Evolutionary conservation across 2,797 vertebrate genomes (phyloP).

Genomic region (Anabacerthia variegaticeps): DNA sequence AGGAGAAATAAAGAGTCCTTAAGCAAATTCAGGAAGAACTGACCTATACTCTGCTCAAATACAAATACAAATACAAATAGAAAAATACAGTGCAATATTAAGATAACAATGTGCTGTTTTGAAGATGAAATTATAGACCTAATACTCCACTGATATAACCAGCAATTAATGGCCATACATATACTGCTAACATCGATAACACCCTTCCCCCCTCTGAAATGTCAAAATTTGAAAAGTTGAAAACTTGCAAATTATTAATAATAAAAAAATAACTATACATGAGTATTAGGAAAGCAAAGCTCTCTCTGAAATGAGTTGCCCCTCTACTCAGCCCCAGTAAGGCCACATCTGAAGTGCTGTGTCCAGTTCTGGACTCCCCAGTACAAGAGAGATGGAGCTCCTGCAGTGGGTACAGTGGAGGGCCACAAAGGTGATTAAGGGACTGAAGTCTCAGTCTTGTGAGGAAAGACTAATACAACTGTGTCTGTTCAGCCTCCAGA

Average conservation of each 20-base stretch:
- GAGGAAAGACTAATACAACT: not conserved
- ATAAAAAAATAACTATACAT: not conserved
- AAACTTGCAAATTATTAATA: not conserved
- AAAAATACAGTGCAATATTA: not conserved
- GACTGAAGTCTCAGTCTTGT: not conserved
- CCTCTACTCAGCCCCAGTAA: not conserved
- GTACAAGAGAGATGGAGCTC: not conserved
- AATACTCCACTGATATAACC: not conserved
- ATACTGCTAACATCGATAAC: not conserved
- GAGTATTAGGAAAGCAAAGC: not conserved
- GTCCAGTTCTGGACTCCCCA: not conserved
- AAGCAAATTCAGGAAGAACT: not conserved
- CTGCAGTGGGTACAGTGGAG: not conserved
- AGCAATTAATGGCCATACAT: not conserved
- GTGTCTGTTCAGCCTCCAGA: not conserved
- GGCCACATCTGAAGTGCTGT: not conserved
- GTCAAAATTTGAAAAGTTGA: not conserved
- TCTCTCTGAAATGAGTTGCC: not conserved
- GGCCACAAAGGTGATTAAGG: not conserved
- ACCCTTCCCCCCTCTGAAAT: not conserved
- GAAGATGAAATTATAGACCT: not conserved
- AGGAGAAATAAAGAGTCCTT: not conserved
- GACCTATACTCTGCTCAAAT: not conserved
- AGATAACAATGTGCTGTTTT: not conserved
- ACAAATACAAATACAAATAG: not conserved